A percentile compares a stretch with the other conserved stretches of the same genome.
Conservation (phyloP, 2,888 invertebrate species). For the Acronicta aceris region DNA sequence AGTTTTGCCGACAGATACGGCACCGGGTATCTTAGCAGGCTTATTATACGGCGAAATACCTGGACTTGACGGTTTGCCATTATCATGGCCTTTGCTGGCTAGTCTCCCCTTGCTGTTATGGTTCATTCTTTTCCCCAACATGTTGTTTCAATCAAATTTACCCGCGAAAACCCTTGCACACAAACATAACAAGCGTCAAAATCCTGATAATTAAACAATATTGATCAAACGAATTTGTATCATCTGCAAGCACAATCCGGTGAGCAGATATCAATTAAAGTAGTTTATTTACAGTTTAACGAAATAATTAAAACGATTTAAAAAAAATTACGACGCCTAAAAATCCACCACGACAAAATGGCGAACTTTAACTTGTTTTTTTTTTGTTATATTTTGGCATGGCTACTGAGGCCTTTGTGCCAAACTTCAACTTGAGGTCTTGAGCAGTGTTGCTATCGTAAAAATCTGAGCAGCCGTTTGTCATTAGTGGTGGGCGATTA, state of each 20-base stretch:
- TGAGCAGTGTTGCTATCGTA: too few relatives aligned
- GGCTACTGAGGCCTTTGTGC: too few relatives aligned
- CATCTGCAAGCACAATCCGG: slow-evolving; percentile 39
- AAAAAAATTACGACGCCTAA: slow-evolving; percentile 50
- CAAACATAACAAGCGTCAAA: slow-evolving; percentile 54
- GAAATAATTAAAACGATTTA: slow-evolving; percentile 48
- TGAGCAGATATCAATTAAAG: slow-evolving; percentile 21
- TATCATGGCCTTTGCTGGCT: slow-evolving; percentile 86
- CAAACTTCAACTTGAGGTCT: too few relatives aligned
- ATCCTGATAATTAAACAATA: slow-evolving; percentile 11
- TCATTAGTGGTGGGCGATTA: too few relatives aligned
- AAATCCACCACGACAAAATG: slow-evolving; percentile 66
- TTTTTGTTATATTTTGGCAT: too few relatives aligned
- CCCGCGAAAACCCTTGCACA: slow-evolving; percentile 75
- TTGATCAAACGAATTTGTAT: slow-evolving; percentile 22
- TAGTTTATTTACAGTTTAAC: slow-evolving; percentile 28
- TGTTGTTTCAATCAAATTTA: slow-evolving; percentile 74
- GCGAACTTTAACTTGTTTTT: too few relatives aligned
- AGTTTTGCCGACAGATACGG: slow-evolving; percentile 80
- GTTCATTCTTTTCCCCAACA: slow-evolving; percentile 87
- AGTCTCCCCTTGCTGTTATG: slow-evolving; percentile 86
- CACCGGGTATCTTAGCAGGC: slow-evolving; percentile 82
- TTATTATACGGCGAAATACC: slow-evolving; percentile 85
- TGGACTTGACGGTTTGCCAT: slow-evolving; percentile 85
- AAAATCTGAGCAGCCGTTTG: too few relatives aligned